Evolutionary conservation across 2,888 invertebrate genomes (phyloP).

Genomic region (Dryobotodes eremita): DNA sequence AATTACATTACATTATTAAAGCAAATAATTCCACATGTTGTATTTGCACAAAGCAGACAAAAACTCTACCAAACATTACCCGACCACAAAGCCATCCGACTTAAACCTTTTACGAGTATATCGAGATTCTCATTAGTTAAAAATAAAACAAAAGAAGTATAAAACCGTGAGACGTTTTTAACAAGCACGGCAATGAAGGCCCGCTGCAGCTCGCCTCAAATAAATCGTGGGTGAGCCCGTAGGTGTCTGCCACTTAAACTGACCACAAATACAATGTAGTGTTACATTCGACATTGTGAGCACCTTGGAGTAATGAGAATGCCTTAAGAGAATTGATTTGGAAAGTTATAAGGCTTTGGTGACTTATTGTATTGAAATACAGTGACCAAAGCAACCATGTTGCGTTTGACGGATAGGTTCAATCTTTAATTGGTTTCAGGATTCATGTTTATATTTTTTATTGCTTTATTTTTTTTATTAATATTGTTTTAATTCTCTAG

Average conservation of each 20-base stretch:
- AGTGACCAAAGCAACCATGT: slow-evolving; percentile 26
- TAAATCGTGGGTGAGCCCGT: slow-evolving; percentile 80
- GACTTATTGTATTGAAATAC: slow-evolving; percentile 34
- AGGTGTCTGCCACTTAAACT: slow-evolving; percentile 81
- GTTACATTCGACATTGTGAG: slow-evolving; percentile 45
- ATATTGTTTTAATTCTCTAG: too few relatives aligned
- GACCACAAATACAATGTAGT: slow-evolving; percentile 75
- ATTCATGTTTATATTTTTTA: neutral
- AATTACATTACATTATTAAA: neutral
- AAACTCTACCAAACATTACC: neutral
- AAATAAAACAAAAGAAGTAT: slow-evolving; percentile 74
- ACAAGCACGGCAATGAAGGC: slow-evolving; percentile 84
- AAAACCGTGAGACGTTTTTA: slow-evolving; percentile 73
- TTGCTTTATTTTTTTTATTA: too few relatives aligned
- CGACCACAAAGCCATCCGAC: slow-evolving; percentile 11
- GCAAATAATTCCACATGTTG: neutral
- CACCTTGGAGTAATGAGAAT: slow-evolving; percentile 43
- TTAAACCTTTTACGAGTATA: slow-evolving; percentile 58
- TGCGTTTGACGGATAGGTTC: neutral
- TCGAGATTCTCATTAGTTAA: slow-evolving; percentile 77
- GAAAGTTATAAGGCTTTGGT: slow-evolving; percentile 33
- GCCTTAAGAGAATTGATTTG: slow-evolving; percentile 29
- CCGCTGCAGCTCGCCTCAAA: slow-evolving; percentile 78
- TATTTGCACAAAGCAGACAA: neutral
- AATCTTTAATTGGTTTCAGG: neutral